A percentile compares a stretch with the other conserved stretches of the same genome.
These are phyloP conservation scores for Drymodes brunneopygia DNA, from an alignment of 2,113 vertebrate species.

Conservation along the genomic window DNA sequence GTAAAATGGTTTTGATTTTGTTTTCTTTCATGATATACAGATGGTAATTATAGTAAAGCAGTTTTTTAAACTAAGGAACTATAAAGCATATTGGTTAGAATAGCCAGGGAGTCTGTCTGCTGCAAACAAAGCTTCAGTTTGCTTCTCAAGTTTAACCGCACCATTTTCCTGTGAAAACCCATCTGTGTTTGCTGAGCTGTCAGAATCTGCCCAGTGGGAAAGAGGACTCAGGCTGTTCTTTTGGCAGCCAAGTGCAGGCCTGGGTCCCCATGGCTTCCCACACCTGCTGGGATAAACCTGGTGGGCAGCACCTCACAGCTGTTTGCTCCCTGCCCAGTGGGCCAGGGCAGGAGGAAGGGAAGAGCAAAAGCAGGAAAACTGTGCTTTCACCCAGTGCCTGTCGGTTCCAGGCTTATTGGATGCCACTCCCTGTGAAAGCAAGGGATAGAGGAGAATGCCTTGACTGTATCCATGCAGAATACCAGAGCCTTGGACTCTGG, in stretches of 20 bases:
- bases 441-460: not conserved
- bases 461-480: not conserved
- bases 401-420: not conserved
- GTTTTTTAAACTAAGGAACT: not conserved
- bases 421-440: not conserved
- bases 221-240: not conserved
- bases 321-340: not conserved
- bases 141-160: not conserved
- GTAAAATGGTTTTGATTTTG: not conserved
- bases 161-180: not conserved
- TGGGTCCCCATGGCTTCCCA: not conserved
- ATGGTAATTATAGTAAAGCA: not conserved
- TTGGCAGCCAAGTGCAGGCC: not conserved
- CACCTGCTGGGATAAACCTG: not conserved
- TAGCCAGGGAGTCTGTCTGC: not conserved
- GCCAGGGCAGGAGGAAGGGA: not conserved
- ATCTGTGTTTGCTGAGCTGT: not conserved
- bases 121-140: not conserved
- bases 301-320: not conserved
- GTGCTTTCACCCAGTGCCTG: not conserved
- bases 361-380: not conserved
- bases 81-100: not conserved
- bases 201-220: not conserved
- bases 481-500: not conserved
- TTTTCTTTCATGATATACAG: not conserved